Evolutionary conservation across 2,797 vertebrate genomes (phyloP).

Genomic region (Sebastes goodei): DNA sequence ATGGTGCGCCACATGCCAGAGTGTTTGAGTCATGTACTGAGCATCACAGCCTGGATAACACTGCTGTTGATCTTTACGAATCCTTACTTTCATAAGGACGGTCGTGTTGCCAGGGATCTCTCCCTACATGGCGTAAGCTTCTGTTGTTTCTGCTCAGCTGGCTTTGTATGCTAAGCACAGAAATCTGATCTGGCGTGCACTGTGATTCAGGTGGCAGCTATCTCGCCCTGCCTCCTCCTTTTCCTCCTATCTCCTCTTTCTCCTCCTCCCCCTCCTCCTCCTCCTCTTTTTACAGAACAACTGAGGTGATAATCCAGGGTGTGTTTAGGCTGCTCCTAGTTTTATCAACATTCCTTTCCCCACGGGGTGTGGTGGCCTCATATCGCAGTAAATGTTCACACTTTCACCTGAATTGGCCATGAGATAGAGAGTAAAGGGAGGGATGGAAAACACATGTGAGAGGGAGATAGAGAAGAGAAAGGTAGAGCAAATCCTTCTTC

Average conservation of each 20-base stretch:
- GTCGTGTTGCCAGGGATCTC: background rate
- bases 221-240: background rate
- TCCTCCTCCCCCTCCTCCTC: background rate
- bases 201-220: conserved; percentile 1
- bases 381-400: conserved; percentile 5
- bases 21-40: background rate
- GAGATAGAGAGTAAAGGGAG: background rate
- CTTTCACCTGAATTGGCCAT: conserved; percentile 28
- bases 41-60: background rate
- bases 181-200: conserved; percentile 2
- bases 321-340: conserved; percentile 51
- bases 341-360: conserved; percentile 63
- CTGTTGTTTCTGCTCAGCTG: background rate
- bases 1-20: background rate
- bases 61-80: background rate
- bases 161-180: background rate
- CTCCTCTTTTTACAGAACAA: background rate
- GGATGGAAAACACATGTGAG: background rate
- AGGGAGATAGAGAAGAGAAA: background rate
- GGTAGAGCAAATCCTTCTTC: conserved; percentile 16
- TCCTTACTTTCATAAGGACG: background rate
- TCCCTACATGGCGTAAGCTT: background rate
- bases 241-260: background rate
- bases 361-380: conserved; percentile 32
- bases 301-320: conserved; percentile 48